Base-by-base conservation (phyloP, 2,113 vertebrate species). In the Setophaga coronata region DNA sequence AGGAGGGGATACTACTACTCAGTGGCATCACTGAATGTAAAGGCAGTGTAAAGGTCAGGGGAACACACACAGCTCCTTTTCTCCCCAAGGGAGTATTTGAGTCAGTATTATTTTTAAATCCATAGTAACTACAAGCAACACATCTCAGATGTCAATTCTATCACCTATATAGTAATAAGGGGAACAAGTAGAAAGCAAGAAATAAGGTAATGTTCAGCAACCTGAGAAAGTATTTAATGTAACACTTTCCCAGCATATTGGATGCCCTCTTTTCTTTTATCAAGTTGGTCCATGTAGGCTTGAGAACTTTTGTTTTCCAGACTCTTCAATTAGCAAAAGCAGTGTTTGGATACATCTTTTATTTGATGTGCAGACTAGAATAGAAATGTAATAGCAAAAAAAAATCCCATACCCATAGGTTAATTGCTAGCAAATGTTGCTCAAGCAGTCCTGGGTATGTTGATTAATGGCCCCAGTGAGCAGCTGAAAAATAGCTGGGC, bases 341-440 rank as follows among this genome's bases (percentile, higher is more conserved):
- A 29, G 29, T 36, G 74, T 82, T 71, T 65, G 21, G 50, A 53
- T 72, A 24, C 50, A 28, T 31, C 71, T 79, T 94, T 70, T 36
- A 93, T 69, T 91, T 82, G 64, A 73, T 34, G 28, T 56, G 65
- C 54, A 93, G 78, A 69, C 58, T 84, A 90, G 89, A 94, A 80
- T 23, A 89, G 64, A 72, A 88, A 79, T 9, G 3, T 76, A 94
- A 90, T 21, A 64, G 26, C 13, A 90, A 33, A 31, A 97, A 97
- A 97, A 91, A 87, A 94, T 89, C 84, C 86, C 83, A 94, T 97
- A 96, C 97, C 97, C 95, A 96, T 70, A 93, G 97, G 98, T 98
- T 99, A 99, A 99, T 99, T 99, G 98, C 98, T 97, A 26, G 82
- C 97, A 98, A 98, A 89, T 96, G 97, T 97, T 96, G 77, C 65